These are phyloP conservation scores for Palythoa caribaeorum DNA, from an alignment of 92 coral and sea anemone genomes.

Conservation along the genomic window DNA sequence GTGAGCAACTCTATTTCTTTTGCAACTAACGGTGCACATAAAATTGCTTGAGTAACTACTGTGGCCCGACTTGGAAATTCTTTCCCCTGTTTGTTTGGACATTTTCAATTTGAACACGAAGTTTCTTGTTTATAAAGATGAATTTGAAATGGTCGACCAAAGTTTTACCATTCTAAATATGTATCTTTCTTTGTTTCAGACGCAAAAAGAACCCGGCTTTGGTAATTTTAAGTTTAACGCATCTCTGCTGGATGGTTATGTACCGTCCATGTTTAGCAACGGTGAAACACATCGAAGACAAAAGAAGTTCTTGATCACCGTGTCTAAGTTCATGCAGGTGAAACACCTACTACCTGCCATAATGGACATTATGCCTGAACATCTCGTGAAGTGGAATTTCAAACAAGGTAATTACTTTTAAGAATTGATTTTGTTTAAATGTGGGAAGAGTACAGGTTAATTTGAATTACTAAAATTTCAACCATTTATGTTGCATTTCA, in stretches of 20 bases:
- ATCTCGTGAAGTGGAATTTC: conserved; percentile 88
- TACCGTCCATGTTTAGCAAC: conserved; percentile 88
- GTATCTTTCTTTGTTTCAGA: conserved; percentile 37
- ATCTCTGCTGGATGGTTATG: conserved; percentile 74
- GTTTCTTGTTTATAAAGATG: no score
- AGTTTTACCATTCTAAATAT: no score
- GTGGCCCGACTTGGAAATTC: no score
- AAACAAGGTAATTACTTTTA: conserved; percentile 73
- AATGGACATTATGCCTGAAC: conserved; percentile 92
- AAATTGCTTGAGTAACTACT: no score
- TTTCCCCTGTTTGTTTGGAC: no score
- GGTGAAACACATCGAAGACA: conserved; percentile 74
- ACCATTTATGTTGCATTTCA: no score
- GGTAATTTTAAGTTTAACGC: conserved; percentile 86
- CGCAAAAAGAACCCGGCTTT: conserved; percentile 83
- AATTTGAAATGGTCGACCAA: no score
- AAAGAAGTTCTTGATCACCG: conserved; percentile 75
- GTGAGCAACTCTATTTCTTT: conserved; percentile 41
- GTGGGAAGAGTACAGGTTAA: no score
- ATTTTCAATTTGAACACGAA: no score
- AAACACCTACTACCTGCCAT: conserved; percentile 77
- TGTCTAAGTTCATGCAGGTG: conserved; percentile 79
- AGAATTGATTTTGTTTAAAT: no score
- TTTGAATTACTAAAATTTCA: no score
- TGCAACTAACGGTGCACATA: no score